Percentiles rank a stretch among this genome's conserved stretches.
Evolutionary conservation across 1,140 invertebrate genomes (phyloP).

Genomic region (Papilio dardanus): DNA sequence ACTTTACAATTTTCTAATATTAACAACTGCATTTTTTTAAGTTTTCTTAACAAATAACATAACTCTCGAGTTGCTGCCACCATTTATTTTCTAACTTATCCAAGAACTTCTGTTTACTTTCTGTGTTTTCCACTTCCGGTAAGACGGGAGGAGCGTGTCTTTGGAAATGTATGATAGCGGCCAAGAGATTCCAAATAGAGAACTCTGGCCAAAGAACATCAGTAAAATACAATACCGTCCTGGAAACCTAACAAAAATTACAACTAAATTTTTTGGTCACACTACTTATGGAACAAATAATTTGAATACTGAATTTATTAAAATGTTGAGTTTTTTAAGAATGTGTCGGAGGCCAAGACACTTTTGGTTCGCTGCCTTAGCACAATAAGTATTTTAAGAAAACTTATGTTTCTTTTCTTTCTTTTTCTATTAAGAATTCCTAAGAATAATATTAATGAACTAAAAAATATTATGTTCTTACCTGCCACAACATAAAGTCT

Average conservation of each 20-base stretch:
- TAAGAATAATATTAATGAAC: not conserved
- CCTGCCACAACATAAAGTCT: slow-evolving; percentile 99
- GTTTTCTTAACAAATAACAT: slow-evolving; percentile 49
- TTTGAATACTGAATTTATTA: too few relatives aligned
- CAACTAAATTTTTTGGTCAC: slow-evolving; percentile 3
- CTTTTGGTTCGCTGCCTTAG: too few relatives aligned
- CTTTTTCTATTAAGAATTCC: not conserved
- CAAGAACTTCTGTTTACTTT: slow-evolving; percentile 55
- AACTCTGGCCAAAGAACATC: slow-evolving; percentile 97
- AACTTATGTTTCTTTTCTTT: too few relatives aligned
- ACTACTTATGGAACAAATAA: too few relatives aligned
- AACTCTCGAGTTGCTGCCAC: slow-evolving; percentile 59
- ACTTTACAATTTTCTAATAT: too few relatives aligned
- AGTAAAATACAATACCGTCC: slow-evolving; percentile 89
- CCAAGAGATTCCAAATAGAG: slow-evolving; percentile 93
- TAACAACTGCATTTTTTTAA: too few relatives aligned
- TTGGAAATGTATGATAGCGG: slow-evolving; percentile 94
- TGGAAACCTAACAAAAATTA: slow-evolving; percentile 83
- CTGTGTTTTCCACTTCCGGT: slow-evolving; percentile 44
- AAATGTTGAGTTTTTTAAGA: too few relatives aligned
- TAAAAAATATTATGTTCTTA: slow-evolving; percentile 60
- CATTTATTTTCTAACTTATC: slow-evolving; percentile 55
- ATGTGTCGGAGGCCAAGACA: too few relatives aligned
- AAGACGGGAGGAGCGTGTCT: slow-evolving; percentile 62
- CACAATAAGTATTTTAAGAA: too few relatives aligned